Conservation (phyloP, 2,888 invertebrate species). For the Drosophila quinaria region DNA sequence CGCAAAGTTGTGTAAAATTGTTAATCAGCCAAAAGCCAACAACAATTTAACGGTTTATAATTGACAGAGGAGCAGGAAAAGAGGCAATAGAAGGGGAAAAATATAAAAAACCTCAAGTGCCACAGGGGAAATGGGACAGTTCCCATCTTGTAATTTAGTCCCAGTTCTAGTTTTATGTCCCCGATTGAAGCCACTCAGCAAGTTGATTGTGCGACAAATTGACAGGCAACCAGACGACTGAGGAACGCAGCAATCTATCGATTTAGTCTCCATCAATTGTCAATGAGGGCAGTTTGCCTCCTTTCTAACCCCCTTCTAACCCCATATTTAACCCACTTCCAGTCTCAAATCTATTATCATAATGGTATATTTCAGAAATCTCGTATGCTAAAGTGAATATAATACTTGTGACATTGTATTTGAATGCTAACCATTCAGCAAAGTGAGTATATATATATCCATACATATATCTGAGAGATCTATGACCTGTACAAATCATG, state of each 20-base stretch:
- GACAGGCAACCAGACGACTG: constrained; percentile 13
- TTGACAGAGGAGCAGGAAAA: constrained; percentile 21
- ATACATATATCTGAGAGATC: background rate
- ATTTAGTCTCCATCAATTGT: constrained; percentile 49
- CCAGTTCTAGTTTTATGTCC: constrained; percentile 5
- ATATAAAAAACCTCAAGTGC: constrained; percentile 22
- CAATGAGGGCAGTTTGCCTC: constrained; percentile 1
- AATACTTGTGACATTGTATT: constrained; percentile 29
- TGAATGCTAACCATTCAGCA: constrained; percentile 4
- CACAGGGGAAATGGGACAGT: constrained; percentile 25
- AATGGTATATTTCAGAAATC: constrained; percentile 22
- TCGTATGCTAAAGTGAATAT: constrained; percentile 26
- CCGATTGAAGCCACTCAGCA: constrained; percentile 35
- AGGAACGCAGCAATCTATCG: constrained; percentile 36
- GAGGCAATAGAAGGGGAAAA: background rate
- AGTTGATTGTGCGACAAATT: constrained; percentile 50
- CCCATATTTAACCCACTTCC: background rate
- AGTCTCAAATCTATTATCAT: constrained; percentile 16
- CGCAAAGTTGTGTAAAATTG: constrained; percentile 35
- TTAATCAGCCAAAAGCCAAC: constrained; percentile 57
- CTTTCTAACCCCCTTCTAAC: background rate
- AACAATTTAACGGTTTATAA: constrained; percentile 33
- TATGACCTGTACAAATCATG: constrained; percentile 27
- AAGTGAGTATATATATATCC: background rate
- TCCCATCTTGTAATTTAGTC: background rate